Conservation (phyloP, 2,113 vertebrate species). For the Psilopogon haemacephalus region DNA sequence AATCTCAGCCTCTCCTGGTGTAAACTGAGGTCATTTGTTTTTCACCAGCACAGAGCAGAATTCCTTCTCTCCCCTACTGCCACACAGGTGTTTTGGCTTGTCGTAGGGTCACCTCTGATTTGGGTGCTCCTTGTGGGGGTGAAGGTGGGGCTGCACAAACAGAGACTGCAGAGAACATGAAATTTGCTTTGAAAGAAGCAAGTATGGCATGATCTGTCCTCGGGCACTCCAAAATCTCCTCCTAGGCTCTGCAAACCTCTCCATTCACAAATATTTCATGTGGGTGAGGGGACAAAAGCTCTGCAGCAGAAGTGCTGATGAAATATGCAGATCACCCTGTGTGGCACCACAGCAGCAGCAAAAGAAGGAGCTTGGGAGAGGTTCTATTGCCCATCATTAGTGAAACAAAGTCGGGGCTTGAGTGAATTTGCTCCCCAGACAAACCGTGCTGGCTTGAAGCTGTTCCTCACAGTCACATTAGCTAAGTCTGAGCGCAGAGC, state of each 20-base stretch:
- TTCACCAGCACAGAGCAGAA: too few relatives aligned
- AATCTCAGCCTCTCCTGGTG: too few relatives aligned
- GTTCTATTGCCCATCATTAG: neutral
- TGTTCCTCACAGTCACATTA: neutral
- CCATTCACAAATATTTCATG: neutral
- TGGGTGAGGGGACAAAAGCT: neutral
- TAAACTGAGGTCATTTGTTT: too few relatives aligned
- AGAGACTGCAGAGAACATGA: neutral
- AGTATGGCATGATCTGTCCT: neutral
- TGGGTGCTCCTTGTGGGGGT: neutral
- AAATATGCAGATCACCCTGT: neutral
- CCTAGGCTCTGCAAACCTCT: neutral
- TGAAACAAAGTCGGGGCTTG: neutral
- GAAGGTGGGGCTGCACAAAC: neutral
- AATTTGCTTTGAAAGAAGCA: neutral
- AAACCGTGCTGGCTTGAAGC: neutral
- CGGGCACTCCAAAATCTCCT: neutral
- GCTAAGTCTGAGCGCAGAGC: neutral
- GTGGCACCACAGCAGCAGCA: neutral
- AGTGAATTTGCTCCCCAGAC: neutral
- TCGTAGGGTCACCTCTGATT: accelerated
- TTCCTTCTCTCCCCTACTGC: too few relatives aligned
- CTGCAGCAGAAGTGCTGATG: neutral
- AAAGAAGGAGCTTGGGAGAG: neutral
- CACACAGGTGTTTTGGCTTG: neutral